Evolutionary conservation across 1,140 invertebrate genomes (phyloP), one percentile per base, ranked within the genome.

Genomic region (Panagrolaimus sp.): DNA sequence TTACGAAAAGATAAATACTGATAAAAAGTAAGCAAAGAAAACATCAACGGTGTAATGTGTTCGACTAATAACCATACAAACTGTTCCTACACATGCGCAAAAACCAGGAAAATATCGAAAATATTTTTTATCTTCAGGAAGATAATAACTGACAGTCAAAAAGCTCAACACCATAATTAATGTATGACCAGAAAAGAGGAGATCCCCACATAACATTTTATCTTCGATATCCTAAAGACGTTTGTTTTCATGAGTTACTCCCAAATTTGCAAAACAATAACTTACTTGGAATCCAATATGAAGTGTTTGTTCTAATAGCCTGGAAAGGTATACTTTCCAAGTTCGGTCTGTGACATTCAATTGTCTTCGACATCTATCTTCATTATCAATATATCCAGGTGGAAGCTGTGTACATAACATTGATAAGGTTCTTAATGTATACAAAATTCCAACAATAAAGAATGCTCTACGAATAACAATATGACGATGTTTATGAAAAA

Each of bases 101-200:
- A 45, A 20, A 20, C 23, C 11, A 46, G 27, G 38, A 31, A 64
- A 23, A 43, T 44, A 42, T 16, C 63, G 13, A 23, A 64, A 44
- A 31, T n/a, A 46, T 20, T 45, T 42, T 23, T 44, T 23, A 11
- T 42, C 38, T 64, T 64, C 44, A 43, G 63, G 63, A 31, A 64
- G 38, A 31, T 64, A 64, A 20, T 64, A 79, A 51, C 64, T 62
- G 1, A 72, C 70, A 14, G 68, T 43, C n/a, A 76, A 51, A 4
- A 53, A 70, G 43, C 20, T 57, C 14, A 63, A 66, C 4, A 79
- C 71, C 78, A 81, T 80, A 43, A 82, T 70, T 9, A 81, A 65
- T 0, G 80, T 82, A 61, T 81, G 80, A 16, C 80, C 80, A 38
- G 72, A 75, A 67, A 79, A 81, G 4, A 81, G 69, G 9, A 82